Conservation (phyloP, 1,140 invertebrate species). For the Drosophila dunni region DNA sequence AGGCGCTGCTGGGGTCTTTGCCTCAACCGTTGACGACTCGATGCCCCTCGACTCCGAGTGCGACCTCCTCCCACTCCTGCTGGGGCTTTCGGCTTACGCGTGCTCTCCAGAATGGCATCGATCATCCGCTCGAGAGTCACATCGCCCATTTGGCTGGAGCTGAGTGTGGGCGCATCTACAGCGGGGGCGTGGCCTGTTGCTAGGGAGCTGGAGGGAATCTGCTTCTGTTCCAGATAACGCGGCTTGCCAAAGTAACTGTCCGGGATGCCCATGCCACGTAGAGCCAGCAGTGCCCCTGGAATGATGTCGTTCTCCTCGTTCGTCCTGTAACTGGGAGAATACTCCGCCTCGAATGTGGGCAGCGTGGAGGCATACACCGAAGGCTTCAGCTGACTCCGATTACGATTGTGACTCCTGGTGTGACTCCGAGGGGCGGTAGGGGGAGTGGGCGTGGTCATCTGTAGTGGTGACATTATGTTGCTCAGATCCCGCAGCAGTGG, state of each 20-base stretch:
- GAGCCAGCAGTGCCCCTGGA: slow-evolving; percentile 73
- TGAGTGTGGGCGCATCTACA: slow-evolving; percentile 42
- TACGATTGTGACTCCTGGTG: not conserved
- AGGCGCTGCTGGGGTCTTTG: slow-evolving; percentile 12
- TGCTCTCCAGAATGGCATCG: slow-evolving; percentile 81
- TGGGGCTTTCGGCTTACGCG: slow-evolving; percentile 49
- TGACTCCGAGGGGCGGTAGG: slow-evolving; percentile 50
- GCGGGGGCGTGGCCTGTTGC: not conserved
- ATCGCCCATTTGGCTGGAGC: slow-evolving; percentile 81
- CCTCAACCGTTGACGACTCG: slow-evolving; percentile 5
- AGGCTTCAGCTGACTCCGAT: slow-evolving; percentile 19
- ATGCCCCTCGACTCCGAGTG: slow-evolving; percentile 2
- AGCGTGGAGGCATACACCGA: slow-evolving; percentile 63
- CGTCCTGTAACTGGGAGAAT: slow-evolving; percentile 72
- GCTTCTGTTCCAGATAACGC: slow-evolving; percentile 67
- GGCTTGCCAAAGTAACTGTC: slow-evolving; percentile 84
- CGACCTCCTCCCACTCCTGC: slow-evolving; percentile 6
- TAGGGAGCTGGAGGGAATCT: not conserved
- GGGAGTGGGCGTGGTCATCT: slow-evolving; percentile 39
- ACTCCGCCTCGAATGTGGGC: slow-evolving; percentile 76
- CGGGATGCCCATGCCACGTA: slow-evolving; percentile 77
- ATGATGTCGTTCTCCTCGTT: slow-evolving; percentile 37
- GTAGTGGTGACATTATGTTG: slow-evolving; percentile 60
- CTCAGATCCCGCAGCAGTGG: slow-evolving; percentile 68
- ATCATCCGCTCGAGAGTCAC: slow-evolving; percentile 82